Evolutionary conservation across 2,888 invertebrate species (phyloP), one percentile per base, ranked within the genome.

Genomic region (Drosophila pseudotalamancana): DNA sequence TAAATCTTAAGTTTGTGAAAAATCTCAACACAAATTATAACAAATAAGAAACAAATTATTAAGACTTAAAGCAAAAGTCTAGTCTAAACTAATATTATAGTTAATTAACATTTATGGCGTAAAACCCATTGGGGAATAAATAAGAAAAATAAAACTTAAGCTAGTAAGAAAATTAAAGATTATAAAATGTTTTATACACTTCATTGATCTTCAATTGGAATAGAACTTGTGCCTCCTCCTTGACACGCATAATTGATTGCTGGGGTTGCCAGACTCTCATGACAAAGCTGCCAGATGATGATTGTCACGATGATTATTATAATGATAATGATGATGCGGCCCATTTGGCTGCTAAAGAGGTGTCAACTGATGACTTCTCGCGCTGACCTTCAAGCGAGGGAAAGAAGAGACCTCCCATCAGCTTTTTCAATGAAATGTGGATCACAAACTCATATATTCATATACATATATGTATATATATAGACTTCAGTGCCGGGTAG

Each of bases 161-260:
- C 4, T 9, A 5, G 9, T 9, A 18, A 9, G 9, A 27, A 42
- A 37, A 3, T 6, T n/a, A 3, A 3, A 37, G 19, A 11, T 18
- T 11, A 18, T 34, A 8, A 25, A 25, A 25, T 35, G 31, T 8
- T 29, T 37, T 23, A 6, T 37, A 16, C 23, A 16, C 16, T 16
- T 27, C 53, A 62, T 53, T 63, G 74, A 74, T 63, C 63, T n/a
- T 56, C 39, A 25, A 25, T 27, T 25, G 9, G 18, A 39, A 19
- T 3, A 11, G 14, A 40, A 14, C 39, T 11, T 16, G 12, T 35
- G 27, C 25, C 65, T 31, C 49, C 50, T 39, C 46, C 60, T 73
- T 77, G 72, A 72, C 56, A 82, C 63, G 80, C 79, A 79, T 75
- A 79, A 80, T 86, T 83, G 69, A 66, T 74, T 16, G 34, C 12